A percentile compares a stretch with the other conserved stretches of the same genome.
phyloP scores from a whole-genome alignment of 1,140 invertebrate species.

The Mactra quadrangularis region DNA sequence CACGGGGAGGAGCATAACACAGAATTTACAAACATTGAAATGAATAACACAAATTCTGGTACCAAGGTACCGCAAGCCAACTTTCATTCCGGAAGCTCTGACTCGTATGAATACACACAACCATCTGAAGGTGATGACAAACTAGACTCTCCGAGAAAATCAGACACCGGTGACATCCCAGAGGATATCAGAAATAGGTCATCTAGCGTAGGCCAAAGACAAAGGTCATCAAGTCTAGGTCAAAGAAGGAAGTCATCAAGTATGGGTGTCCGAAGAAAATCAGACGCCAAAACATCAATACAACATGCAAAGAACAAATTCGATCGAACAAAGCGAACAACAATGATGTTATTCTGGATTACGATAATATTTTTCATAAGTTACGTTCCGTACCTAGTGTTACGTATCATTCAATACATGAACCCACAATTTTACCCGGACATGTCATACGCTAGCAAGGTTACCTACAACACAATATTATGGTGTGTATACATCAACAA shows the following conservation, averaged over 20 bases:
- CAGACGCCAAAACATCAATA: neutral
- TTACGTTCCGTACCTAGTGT: slow-evolving; percentile 59
- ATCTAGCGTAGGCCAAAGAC: neutral
- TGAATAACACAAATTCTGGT: neutral
- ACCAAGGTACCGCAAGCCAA: neutral
- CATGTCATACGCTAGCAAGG: slow-evolving; percentile 55
- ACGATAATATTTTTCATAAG: slow-evolving; percentile 65
- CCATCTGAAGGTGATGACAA: slow-evolving; percentile 17
- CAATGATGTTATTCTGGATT: slow-evolving; percentile 62
- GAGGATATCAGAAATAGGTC: neutral
- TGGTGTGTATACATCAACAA: slow-evolving; percentile 76
- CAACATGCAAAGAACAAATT: slow-evolving; percentile 42
- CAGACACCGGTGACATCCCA: no score
- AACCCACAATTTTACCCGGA: slow-evolving; percentile 62
- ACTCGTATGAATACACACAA: slow-evolving; percentile 18
- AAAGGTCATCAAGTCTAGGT: neutral
- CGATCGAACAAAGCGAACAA: slow-evolving; percentile 68
- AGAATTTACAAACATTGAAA: slow-evolving; percentile 31
- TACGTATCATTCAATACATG: slow-evolving; percentile 57
- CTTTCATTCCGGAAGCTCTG: slow-evolving; percentile 48
- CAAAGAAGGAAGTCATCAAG: slow-evolving; percentile 1
- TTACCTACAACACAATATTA: slow-evolving; percentile 74
- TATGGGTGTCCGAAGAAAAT: neutral
- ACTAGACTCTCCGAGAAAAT: neutral
- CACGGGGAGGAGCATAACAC: slow-evolving; percentile 20